Conservation (phyloP, 2,888 invertebrate genomes). For the Odontocolon sp. region DNA sequence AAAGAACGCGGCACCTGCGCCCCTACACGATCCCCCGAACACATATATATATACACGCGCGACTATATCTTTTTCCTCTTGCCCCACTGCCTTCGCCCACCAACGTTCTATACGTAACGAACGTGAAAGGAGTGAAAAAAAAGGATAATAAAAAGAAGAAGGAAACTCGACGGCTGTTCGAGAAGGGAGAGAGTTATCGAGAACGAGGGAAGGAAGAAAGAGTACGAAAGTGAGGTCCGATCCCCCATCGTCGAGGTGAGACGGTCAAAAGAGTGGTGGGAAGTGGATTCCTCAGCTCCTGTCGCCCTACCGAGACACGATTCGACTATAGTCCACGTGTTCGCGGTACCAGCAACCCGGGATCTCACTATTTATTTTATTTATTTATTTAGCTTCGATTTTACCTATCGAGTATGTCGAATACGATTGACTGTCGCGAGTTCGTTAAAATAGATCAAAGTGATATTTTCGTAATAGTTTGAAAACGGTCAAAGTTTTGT, state of each 20-base stretch:
- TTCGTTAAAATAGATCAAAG: constrained; percentile 4
- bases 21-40: too few species aligned
- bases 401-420: background rate
- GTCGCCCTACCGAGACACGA: constrained; percentile 46
- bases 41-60: constrained; percentile 15
- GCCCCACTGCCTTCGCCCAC: constrained; percentile 14
- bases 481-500: constrained; percentile 22
- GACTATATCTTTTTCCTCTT: constrained; percentile 29
- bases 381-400: constrained; percentile 16
- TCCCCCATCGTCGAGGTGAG: constrained; percentile 49
- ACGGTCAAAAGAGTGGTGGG: constrained; percentile 34
- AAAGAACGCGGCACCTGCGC: constrained; percentile 52
- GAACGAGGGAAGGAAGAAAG: constrained; percentile 18
- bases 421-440: constrained; percentile 1
- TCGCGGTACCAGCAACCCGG: constrained; percentile 36
- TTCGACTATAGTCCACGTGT: constrained; percentile 57
- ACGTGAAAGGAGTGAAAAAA: constrained; percentile 38
- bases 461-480: background rate
- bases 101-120: constrained; percentile 16
- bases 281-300: constrained; percentile 57
- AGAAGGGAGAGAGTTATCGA: constrained; percentile 24
- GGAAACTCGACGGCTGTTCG: constrained; percentile 34
- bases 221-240: constrained; percentile 20
- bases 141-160: constrained; percentile 8
- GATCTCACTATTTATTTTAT: too few species aligned